Evolutionary conservation across 2,113 vertebrate species (phyloP).

Genomic region (Murina feae): DNA sequence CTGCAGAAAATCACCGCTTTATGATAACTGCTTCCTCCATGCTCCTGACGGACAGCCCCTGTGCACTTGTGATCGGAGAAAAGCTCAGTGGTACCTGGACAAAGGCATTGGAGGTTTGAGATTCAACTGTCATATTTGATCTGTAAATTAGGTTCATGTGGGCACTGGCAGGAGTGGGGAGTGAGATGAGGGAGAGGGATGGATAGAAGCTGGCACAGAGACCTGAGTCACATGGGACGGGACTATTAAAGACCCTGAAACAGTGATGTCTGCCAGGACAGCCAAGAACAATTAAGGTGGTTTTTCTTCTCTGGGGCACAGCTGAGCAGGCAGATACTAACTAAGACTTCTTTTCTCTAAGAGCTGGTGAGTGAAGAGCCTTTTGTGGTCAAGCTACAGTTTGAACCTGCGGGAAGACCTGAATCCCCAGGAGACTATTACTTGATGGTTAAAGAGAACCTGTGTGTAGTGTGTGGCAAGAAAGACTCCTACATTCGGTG

Average conservation of each 20-base stretch:
- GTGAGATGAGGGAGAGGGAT: neutral
- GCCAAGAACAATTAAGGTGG: neutral
- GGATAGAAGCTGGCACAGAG: neutral
- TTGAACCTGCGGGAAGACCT: constrained; percentile 95
- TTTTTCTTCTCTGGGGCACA: neutral
- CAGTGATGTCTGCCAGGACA: neutral
- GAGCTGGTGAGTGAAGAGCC: constrained; percentile 93
- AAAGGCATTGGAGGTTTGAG: constrained; percentile 95
- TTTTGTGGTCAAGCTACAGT: constrained; percentile 92
- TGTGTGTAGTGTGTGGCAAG: constrained; percentile 97
- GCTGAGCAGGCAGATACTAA: neutral
- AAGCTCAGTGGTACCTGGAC: constrained; percentile 98
- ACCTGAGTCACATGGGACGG: neutral
- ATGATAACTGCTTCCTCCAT: constrained; percentile 98
- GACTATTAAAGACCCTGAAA: neutral
- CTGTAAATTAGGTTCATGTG: neutral
- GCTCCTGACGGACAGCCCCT: constrained; percentile 96
- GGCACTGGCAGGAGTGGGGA: neutral
- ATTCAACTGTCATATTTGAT: neutral
- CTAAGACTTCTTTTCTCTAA: constrained; percentile 65
- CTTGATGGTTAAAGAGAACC: constrained; percentile 94
- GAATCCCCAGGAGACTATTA: constrained; percentile 97
- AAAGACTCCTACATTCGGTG: constrained; percentile 96
- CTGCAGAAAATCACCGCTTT: constrained; percentile 94
- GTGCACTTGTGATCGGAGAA: constrained; percentile 98